phyloP scores from a whole-genome alignment of 1,140 invertebrate genomes.

The Odontomachus brunneus region DNA sequence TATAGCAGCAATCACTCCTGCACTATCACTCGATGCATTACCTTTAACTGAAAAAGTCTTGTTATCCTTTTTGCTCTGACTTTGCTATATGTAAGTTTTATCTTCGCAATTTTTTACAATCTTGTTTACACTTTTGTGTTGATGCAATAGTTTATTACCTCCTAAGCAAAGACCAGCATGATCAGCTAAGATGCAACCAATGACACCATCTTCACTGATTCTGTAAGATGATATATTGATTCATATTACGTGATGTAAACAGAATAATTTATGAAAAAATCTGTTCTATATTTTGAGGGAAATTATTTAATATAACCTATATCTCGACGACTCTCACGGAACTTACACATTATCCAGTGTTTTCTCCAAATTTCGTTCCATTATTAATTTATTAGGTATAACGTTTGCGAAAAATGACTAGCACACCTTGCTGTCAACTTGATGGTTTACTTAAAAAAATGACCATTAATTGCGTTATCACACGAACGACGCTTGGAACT shows the following conservation, averaged over 20 bases:
- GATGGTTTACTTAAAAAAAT: not conserved
- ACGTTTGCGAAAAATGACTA: not conserved
- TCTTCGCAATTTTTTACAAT: not conserved
- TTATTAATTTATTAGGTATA: slow-evolving; percentile 55
- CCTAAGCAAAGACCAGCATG: slow-evolving; percentile 83
- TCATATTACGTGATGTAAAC: not conserved
- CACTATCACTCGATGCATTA: slow-evolving; percentile 81
- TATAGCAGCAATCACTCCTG: slow-evolving; percentile 84
- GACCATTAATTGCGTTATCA: not conserved
- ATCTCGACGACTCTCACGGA: slow-evolving; percentile 17
- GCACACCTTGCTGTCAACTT: not conserved
- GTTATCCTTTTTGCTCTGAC: slow-evolving; percentile 16
- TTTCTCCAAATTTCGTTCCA: slow-evolving; percentile 83
- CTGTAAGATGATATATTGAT: slow-evolving; percentile 63
- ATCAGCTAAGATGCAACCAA: slow-evolving; percentile 83
- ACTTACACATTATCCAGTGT: slow-evolving; percentile 83
- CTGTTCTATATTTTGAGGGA: not conserved
- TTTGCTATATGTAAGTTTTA: not conserved
- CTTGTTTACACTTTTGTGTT: not conserved
- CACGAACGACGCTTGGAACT: not conserved
- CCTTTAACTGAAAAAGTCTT: slow-evolving; percentile 79
- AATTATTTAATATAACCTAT: slow-evolving; percentile 4
- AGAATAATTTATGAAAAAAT: not conserved
- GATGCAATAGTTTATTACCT: slow-evolving; percentile 71
- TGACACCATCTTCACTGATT: slow-evolving; percentile 74